A percentile compares a stretch with the other conserved stretches of the same genome.
Evolutionary conservation across 2,113 vertebrate species (phyloP).

Genomic region (Regulus satrapa): DNA sequence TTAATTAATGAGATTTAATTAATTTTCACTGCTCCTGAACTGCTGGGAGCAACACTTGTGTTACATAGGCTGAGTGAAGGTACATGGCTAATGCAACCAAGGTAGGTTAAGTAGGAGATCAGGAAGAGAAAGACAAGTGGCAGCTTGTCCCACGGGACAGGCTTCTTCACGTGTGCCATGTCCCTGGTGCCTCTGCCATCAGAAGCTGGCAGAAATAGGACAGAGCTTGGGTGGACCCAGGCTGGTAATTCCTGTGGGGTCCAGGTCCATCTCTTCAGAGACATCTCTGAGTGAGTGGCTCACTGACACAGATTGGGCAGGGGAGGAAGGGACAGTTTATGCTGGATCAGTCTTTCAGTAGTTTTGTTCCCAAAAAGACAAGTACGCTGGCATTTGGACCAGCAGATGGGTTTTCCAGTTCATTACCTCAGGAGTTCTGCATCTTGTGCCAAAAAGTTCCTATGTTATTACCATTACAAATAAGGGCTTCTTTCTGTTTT

Average conservation of each 20-base stretch:
- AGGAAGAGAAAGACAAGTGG: not conserved
- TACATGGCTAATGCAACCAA: not conserved
- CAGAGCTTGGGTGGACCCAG: not conserved
- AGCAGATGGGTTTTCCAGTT: not conserved
- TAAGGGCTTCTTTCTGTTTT: not conserved
- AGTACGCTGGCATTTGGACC: not conserved
- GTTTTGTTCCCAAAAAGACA: not conserved
- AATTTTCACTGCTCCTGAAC: not conserved
- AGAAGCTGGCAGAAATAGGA: not conserved
- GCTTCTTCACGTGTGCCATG: not conserved
- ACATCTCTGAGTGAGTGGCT: not conserved
- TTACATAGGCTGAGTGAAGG: not conserved
- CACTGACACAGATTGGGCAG: not conserved
- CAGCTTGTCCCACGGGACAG: not conserved
- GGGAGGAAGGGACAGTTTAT: not conserved
- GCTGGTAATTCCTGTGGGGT: not conserved
- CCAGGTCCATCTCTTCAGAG: not conserved
- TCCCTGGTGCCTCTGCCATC: rapidly evolving
- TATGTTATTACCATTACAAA: not conserved
- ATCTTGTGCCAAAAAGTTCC: not conserved
- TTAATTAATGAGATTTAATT: not conserved
- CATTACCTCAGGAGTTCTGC: not conserved
- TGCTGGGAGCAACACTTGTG: not conserved
- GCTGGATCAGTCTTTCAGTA: not conserved
- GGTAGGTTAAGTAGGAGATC: not conserved